Conservation (phyloP, 1,140 invertebrate species). For the Drosophila repletoides region DNA sequence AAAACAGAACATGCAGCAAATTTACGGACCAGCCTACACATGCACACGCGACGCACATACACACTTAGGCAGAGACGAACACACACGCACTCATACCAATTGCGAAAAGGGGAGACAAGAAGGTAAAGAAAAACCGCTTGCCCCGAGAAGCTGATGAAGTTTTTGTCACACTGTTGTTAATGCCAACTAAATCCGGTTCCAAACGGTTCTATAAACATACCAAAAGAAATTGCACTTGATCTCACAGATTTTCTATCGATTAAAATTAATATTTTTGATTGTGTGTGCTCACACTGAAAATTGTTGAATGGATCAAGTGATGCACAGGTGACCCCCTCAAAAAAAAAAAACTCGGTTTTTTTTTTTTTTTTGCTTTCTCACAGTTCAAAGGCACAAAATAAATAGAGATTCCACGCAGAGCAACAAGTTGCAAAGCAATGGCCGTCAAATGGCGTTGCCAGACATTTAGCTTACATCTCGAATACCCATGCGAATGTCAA, state of each 20-base stretch:
- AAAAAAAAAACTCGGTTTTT: too few species aligned
- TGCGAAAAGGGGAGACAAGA: background rate
- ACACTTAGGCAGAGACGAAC: background rate
- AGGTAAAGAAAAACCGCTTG: constrained; percentile 48
- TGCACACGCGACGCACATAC: constrained; percentile 12
- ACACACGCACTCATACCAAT: background rate
- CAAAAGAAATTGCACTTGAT: constrained; percentile 47
- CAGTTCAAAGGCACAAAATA: constrained; percentile 43
- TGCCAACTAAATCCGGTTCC: constrained; percentile 66
- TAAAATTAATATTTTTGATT: too few species aligned
- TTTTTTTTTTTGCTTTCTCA: constrained; percentile 32
- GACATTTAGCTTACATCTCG: constrained; percentile 45
- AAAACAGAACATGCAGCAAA: constrained; percentile 45
- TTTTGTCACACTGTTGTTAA: constrained; percentile 49
- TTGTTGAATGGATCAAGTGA: too few species aligned
- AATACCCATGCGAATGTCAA: constrained; percentile 42
- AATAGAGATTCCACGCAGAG: constrained; percentile 55
- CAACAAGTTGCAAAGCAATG: constrained; percentile 77
- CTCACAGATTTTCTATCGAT: too few species aligned
- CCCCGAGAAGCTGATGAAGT: constrained; percentile 27
- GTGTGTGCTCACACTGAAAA: too few species aligned
- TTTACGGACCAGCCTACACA: constrained; percentile 38
- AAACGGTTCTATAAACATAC: constrained; percentile 65
- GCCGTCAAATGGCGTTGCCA: constrained; percentile 72
- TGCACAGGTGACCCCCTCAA: too few species aligned